Evolutionary conservation across 1,140 invertebrate genomes (phyloP), one percentile per base, ranked within the genome.

Genomic region (Calycopis cecrops): DNA sequence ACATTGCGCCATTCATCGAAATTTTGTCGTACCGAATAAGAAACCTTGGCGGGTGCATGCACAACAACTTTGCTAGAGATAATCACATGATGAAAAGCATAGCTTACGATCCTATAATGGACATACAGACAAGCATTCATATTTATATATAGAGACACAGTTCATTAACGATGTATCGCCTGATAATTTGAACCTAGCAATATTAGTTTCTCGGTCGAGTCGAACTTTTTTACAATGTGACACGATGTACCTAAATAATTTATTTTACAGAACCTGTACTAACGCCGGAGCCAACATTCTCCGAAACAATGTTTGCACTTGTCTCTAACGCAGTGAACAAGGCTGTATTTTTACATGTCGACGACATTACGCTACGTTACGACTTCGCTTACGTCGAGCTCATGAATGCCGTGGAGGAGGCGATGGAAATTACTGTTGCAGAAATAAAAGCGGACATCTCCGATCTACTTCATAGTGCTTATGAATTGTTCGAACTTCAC

Each of bases 381-480:
- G 84, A 87, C 52, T 76, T 75, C 1, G 81, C 81, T 1, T 87
- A 84, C 18, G 71, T 85, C 4, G 84, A 85, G 38, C 65, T 87
- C 0, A 55, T 42, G 33, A 80, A 76, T 48, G 71, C 71, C 9
- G 79, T 85, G 0, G 83, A 87, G 54, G 59, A 65, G 51, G 78
- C 81, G 1, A 87, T 87, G 81, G 83, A 87, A 52, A 70, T 85
- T 40, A 77, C 83, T 3, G 81, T 87, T 0, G 67, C 67, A 6
- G 81, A 78, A 11, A 76, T 87, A 14, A 67, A 61, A 42, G 60
- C 68, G 44, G 84, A 87, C 37, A 87, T 87, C 40, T 73, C 72
- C 3, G 59, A 71, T 11, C 49, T 87, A 3, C 71, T 72, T 18
- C 64, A 55, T 10, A 70, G 69, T 10, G 71, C 84, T 2, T 87